Percentiles rank a stretch among this genome's conserved stretches.
Evolutionary conservation across 2,888 invertebrate genomes (phyloP).

Genomic region (Leptinotarsa haldemani): DNA sequence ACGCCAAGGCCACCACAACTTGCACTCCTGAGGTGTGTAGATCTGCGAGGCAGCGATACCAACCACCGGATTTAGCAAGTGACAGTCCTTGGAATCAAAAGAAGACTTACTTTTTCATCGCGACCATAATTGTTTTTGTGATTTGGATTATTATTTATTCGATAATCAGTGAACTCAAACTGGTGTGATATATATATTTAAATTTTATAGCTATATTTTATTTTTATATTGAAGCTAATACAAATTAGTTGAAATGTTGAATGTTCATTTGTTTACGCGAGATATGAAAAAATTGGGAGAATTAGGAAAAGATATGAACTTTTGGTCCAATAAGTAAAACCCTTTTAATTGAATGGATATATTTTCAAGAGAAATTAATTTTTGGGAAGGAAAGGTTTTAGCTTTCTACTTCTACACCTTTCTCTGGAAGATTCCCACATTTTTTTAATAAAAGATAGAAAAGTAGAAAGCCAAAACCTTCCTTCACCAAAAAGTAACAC

Average conservation of each 20-base stretch:
- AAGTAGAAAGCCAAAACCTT: no score
- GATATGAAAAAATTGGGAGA: no score
- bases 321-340: no score
- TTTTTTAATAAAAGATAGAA: no score
- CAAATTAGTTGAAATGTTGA: background rate
- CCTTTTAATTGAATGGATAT: no score
- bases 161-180: constrained; percentile 58
- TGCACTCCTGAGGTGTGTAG: constrained; percentile 64
- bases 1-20: constrained; percentile 39
- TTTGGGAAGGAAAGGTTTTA: no score
- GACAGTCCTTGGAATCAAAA: constrained; percentile 69
- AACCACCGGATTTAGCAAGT: constrained; percentile 62
- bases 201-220: constrained; percentile 20
- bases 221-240: constrained; percentile 9
- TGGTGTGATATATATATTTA: constrained; percentile 54
- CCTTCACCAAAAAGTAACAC: no score
- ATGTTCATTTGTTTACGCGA: background rate
- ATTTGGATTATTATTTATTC: constrained; percentile 67
- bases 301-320: no score
- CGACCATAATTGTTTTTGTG: constrained; percentile 64
- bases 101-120: constrained; percentile 67
- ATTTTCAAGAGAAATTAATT: no score
- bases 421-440: no score
- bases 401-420: no score
- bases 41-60: constrained; percentile 58